Conservation (phyloP, 1,140 invertebrate species). For the Colletes gigas region DNA sequence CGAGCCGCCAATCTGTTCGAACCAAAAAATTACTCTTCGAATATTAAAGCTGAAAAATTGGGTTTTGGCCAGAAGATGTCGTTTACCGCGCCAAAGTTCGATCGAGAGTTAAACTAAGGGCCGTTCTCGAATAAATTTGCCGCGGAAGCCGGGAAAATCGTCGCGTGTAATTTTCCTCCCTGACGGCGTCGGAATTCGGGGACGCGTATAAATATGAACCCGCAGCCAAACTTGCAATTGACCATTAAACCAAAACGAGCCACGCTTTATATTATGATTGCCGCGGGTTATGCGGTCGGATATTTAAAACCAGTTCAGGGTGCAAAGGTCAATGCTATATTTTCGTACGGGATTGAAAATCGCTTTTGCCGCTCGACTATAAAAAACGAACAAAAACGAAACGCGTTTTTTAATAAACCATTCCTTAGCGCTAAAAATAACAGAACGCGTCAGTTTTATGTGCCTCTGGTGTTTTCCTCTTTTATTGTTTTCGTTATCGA, state of each 20-base stretch:
- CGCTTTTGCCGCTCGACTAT: background rate
- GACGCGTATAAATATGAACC: constrained; percentile 30
- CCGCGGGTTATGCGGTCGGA: background rate
- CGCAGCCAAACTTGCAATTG: background rate
- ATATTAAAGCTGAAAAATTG: too few relatives aligned
- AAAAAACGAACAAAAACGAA: background rate
- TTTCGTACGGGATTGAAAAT: background rate
- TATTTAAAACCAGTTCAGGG: constrained; percentile 5
- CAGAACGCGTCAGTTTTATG: background rate
- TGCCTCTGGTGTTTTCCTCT: background rate
- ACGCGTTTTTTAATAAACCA: background rate
- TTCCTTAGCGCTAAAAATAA: background rate
- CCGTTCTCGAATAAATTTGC: background rate
- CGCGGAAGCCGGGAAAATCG: background rate
- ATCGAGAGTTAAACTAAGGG: too few relatives aligned
- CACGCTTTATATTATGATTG: background rate
- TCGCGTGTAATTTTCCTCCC: background rate
- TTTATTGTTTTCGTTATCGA: background rate
- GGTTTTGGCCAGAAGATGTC: too few relatives aligned
- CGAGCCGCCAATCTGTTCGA: too few relatives aligned
- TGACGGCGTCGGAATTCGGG: background rate
- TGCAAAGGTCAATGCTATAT: background rate
- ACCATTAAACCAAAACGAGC: constrained; percentile 17
- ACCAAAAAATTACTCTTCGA: too few relatives aligned
- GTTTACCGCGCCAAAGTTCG: too few relatives aligned